Base-by-base conservation (phyloP, 2,797 vertebrate genomes). In the Manis pentadactyla region DNA sequence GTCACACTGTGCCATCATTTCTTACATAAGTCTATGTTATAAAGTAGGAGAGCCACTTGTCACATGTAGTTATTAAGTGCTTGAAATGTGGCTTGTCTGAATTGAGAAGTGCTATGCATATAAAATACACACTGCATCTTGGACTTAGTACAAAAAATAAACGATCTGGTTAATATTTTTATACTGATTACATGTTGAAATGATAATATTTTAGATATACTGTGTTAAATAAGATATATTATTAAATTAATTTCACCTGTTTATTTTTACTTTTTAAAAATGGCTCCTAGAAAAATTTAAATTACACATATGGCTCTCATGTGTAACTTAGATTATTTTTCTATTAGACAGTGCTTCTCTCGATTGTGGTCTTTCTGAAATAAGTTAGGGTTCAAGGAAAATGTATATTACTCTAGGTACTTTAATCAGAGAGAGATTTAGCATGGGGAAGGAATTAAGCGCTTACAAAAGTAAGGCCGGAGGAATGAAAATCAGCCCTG, bases 341-440 rank as follows among this genome's bases (percentile, higher is more conserved):
- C 71, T 94, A 29, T 53, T 63, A 61, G 34, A 55, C 5, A 6
- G 37, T 25, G 59, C 37, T 42, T 15, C 73, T 96, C 59, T 71
- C 59, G 39, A 55, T 42, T 87, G 37, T 49, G 13, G 69, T 55
- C 73, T 96, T 39, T 85, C 57, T 96, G 57, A 39, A 90, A 27
- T 84, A 92, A 87, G 39, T 91, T 83, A 91, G 25, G 57, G 77
- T 83, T 92, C 17, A 78, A 95, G 75, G 75, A 92, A 92, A 95
- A 87, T 64, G 92, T 66, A 39, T 83, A 34, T 83, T 51, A 75
- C 39, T 75, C 27, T 34, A 66, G 66, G 61, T 46, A 66, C 95
- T 78, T 94, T 95, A 87, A 92, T 94, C 53, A 87, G 75, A 75
- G 81, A 71, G 34, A 75, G 75, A 81, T 81, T 90, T 96, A 84